Base-by-base conservation (phyloP, 2,888 invertebrate genomes). In the Chymomyza procnemis region DNA sequence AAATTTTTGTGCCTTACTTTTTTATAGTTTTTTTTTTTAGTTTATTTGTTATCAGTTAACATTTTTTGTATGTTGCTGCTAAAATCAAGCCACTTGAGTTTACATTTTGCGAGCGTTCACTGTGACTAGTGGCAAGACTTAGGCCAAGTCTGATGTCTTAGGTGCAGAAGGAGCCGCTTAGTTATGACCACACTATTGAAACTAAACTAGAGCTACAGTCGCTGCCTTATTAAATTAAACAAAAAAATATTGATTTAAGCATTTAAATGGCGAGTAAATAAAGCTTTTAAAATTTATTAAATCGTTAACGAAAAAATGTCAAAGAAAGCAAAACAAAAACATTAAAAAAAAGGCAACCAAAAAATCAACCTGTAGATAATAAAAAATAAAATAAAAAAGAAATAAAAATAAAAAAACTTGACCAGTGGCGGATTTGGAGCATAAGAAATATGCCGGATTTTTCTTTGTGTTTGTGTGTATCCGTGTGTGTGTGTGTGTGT, bases 381-480 rank as follows among this genome's bases (percentile, higher is more conserved):
- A 59, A 19, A 54, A 57, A 64, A 58, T 16, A 56, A 58, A 63
- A 56, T 55, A 54, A 26, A 26, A 22, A 63, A 55, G n/a, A n/a
- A n/a, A n/a, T n/a, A n/a, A n/a, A n/a, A n/a, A n/a, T 8, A 64
- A 52, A 56, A 73, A 71, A 76, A 75, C 69, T 75, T 75, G 75
- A 67, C 71, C 69, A 73, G 64, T 71, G 74, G 71, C 84, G 76
- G 76, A 81, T 86, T 78, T 86, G 76, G 81, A 84, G 76, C 81
- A 81, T 76, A 78, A 65, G 76, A 86, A 84, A 86, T 83, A 86
- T 75, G 81, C 86, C 73, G 72, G 79, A 75, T 73, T 78, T 74
- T 83, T 79, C 56, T 67, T 68, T 63, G 61, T 22, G 22, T 22
- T 12, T 54, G 9, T 52, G 14, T 16, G 18, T 9, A 8, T 52